A percentile compares a stretch with the other conserved stretches of the same genome.
Conservation (phyloP, 2,797 vertebrate species). For the Saguinus oedipus region DNA sequence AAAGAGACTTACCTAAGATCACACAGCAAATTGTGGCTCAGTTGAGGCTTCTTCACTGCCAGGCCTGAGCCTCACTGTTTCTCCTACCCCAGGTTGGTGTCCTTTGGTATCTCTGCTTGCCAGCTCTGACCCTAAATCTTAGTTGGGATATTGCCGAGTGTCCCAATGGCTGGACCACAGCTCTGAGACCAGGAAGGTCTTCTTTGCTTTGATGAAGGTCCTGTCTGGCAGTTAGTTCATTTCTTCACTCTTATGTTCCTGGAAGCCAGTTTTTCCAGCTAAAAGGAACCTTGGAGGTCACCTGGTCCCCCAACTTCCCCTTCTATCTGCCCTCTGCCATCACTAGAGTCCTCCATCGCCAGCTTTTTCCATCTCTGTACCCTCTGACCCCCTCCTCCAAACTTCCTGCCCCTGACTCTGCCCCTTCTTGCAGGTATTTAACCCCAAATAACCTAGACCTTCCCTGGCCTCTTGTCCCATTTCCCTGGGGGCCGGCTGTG, state of each 20-base stretch:
- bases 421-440: background rate
- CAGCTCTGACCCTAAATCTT: background rate
- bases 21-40: background rate
- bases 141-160: background rate
- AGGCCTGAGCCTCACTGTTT: background rate
- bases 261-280: constrained; percentile 2
- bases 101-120: background rate
- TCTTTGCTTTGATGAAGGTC: background rate
- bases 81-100: background rate
- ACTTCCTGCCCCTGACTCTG: background rate
- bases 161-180: background rate
- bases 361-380: background rate
- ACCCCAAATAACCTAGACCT: background rate
- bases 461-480: background rate
- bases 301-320: background rate
- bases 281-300: background rate
- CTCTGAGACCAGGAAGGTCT: background rate
- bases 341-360: background rate
- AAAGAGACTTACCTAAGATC: constrained; percentile 22
- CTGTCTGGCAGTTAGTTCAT: background rate
- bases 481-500: background rate
- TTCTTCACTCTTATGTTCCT: background rate
- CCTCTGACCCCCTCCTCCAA: background rate
- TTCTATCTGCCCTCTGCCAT: background rate
- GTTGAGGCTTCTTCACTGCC: background rate